Evolutionary conservation across 2,113 vertebrate species (phyloP).

Genomic region (Pedetes capensis): DNA sequence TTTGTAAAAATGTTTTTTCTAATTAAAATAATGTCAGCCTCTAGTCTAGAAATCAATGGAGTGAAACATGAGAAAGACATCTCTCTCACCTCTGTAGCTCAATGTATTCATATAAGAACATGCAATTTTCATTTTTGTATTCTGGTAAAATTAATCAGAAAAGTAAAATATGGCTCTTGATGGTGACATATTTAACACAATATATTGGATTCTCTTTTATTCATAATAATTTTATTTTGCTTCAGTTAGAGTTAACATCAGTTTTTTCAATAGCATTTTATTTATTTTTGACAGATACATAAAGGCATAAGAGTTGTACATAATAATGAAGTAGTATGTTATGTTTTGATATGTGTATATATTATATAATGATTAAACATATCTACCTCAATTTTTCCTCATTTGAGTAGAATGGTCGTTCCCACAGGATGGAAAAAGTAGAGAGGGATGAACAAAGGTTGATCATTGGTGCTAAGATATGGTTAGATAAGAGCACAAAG

Average conservation of each 20-base stretch:
- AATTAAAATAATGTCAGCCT: constrained; percentile 42
- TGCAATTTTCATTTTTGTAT: neutral
- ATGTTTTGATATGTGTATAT: neutral
- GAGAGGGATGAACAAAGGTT: neutral
- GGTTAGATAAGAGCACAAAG: neutral
- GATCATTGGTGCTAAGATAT: too few species aligned
- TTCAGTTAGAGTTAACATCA: neutral
- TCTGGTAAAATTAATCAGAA: neutral
- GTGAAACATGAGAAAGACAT: neutral
- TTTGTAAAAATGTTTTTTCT: constrained; percentile 38
- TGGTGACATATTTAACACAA: neutral
- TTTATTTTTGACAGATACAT: neutral
- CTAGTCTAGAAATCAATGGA: neutral
- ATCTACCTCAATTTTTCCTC: neutral
- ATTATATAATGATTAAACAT: too few species aligned
- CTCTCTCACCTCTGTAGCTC: neutral
- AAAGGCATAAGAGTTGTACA: neutral
- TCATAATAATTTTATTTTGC: neutral
- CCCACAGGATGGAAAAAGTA: too few species aligned
- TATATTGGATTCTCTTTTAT: neutral
- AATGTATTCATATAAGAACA: neutral
- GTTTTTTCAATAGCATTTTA: neutral
- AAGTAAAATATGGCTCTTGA: neutral
- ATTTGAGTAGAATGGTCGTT: neutral
- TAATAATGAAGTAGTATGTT: neutral